These are phyloP conservation scores for Vultur gryphus DNA, from an alignment of 2,797 vertebrate species.

Conservation along the genomic window DNA sequence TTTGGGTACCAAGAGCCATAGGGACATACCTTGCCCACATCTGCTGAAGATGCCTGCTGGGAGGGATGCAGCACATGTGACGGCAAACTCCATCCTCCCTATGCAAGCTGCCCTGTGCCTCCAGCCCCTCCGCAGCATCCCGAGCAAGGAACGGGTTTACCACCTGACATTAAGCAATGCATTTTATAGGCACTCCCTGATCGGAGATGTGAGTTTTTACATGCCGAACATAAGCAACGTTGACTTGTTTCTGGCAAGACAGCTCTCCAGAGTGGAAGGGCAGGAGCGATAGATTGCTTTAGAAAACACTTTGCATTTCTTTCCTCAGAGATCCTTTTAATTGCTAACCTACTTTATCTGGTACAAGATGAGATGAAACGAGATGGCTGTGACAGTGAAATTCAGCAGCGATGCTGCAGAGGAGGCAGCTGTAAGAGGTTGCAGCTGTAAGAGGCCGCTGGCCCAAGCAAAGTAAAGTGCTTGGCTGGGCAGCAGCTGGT, in stretches of 20 bases:
- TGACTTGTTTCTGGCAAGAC: background rate
- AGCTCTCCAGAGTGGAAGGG: background rate
- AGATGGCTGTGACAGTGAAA: background rate
- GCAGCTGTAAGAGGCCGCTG: background rate
- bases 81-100: background rate
- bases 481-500: background rate
- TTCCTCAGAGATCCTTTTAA: background rate
- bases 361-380: background rate
- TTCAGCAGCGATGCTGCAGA: fast-evolving
- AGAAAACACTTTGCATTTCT: background rate
- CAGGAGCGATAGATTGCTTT: background rate
- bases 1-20: background rate
- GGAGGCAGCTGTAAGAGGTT: background rate
- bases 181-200: background rate
- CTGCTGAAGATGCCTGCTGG: background rate
- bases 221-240: background rate
- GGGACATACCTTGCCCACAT: background rate
- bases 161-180: background rate
- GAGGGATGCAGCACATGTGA: background rate
- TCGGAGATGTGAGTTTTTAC: background rate
- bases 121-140: background rate
- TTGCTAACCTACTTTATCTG: background rate
- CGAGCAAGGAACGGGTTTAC: background rate
- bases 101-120: background rate
- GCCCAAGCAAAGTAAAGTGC: background rate